These are phyloP conservation scores for Spongia lamella DNA, from an alignment of 37 sponge, comb jelly and placozoan genomes.

Conservation along the genomic window DNA sequence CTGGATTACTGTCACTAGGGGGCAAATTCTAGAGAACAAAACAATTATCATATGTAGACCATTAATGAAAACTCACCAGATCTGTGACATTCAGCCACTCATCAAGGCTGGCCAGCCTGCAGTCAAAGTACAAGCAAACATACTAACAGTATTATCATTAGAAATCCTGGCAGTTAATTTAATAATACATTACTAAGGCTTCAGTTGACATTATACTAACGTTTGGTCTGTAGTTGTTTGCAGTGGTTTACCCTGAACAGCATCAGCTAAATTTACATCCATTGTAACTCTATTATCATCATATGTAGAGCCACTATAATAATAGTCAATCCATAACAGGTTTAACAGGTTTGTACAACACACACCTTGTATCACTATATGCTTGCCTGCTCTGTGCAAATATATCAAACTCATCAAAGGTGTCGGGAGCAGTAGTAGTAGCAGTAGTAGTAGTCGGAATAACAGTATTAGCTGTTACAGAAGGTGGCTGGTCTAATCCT, in stretches of 20 bases:
- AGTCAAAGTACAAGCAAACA: no score
- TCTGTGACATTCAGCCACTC: conserved; percentile 64
- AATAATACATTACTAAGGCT: no score
- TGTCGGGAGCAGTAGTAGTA: not conserved
- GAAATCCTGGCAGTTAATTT: no score
- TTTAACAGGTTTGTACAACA: not conserved
- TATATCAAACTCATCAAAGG: conserved; percentile 93
- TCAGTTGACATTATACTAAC: not conserved
- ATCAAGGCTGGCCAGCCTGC: conserved; percentile 39
- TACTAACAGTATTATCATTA: no score
- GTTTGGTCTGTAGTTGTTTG: conserved; percentile 21
- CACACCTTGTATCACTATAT: conserved; percentile 9
- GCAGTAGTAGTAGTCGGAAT: not conserved
- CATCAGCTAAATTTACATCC: conserved; percentile 41
- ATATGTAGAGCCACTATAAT: conserved; percentile 54
- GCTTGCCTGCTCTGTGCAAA: conserved; percentile 88
- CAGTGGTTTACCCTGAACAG: conserved; percentile 10
- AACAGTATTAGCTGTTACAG: no score
- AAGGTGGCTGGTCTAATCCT: not conserved
- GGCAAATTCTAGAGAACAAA: not conserved
- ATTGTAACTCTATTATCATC: conserved; percentile 44
- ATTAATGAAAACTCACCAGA: conserved; percentile 45
- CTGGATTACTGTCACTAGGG: not conserved
- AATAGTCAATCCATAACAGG: not conserved
- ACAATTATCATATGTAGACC: no score